These are phyloP conservation scores for Microtus oregoni DNA, from an alignment of 2,113 vertebrate species.

Conservation along the genomic window DNA sequence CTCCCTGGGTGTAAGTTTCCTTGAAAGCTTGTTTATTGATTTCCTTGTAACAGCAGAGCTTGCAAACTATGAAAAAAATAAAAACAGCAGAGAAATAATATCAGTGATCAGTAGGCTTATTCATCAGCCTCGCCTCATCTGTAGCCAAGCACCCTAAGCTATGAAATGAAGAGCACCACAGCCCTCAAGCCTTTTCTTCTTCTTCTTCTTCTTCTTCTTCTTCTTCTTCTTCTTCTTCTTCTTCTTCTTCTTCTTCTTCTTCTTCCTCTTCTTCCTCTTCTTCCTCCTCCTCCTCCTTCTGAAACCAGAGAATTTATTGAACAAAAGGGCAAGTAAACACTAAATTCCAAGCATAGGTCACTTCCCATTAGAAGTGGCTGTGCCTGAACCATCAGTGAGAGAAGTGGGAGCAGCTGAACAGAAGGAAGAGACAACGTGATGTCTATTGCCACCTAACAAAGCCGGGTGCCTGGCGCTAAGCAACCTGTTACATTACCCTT, in stretches of 20 bases:
- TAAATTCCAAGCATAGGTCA: not conserved
- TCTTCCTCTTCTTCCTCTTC: too few species aligned
- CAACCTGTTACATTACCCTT: not conserved
- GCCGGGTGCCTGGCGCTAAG: not conserved
- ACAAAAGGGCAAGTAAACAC: conserved; percentile 37
- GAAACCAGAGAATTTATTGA: conserved; percentile 19
- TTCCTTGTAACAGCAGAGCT: conserved; percentile 66
- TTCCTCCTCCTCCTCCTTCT: too few species aligned
- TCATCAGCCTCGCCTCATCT: conserved; percentile 40
- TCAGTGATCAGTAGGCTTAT: conserved; percentile 34
- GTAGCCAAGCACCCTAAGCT: not conserved
- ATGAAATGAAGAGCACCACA: conserved; percentile 20
- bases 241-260: too few species aligned
- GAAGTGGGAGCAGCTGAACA: not conserved
- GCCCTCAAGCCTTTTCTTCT: too few species aligned
- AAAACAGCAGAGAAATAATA: conserved; percentile 56
- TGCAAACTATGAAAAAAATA: conserved; percentile 56
- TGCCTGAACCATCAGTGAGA: not conserved
- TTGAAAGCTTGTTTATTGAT: conserved; percentile 79
- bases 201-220: too few species aligned
- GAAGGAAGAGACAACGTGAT: not conserved
- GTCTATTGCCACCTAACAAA: not conserved
- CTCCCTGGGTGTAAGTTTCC: conserved; percentile 59
- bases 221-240: too few species aligned
- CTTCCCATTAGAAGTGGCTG: not conserved